phyloP scores from a whole-genome alignment of 2,888 invertebrate genomes.

The Latheticus oryzae region DNA sequence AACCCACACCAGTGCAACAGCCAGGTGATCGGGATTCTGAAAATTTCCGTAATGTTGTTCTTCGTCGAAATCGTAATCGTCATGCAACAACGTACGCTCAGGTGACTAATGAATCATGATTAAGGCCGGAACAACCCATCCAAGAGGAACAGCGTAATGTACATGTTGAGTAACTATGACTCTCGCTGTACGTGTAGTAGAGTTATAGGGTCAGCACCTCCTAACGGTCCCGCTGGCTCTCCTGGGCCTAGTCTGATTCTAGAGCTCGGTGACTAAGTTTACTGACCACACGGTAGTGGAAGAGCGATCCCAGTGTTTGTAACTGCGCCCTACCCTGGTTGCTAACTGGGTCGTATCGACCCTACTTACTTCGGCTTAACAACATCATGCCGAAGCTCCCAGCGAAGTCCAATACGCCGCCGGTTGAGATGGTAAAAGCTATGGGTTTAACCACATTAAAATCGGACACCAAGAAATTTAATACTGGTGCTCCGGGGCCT shows the following conservation, averaged over 20 bases:
- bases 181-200: not conserved
- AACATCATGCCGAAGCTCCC: slow-evolving; percentile 5
- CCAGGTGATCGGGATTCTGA: not conserved
- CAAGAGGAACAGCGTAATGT: no score
- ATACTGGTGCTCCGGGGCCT: slow-evolving; percentile 8
- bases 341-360: not conserved
- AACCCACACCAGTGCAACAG: slow-evolving; percentile 1
- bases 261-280: slow-evolving; percentile 2
- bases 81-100: not conserved
- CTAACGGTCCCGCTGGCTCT: not conserved
- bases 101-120: slow-evolving; percentile 1
- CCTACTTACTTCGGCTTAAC: not conserved
- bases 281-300: slow-evolving; percentile 3
- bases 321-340: not conserved
- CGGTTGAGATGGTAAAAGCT: not conserved
- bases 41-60: slow-evolving; percentile 1
- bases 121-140: no score
- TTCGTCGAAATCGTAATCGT: not conserved
- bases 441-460: slow-evolving; percentile 17
- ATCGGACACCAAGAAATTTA: slow-evolving; percentile 3
- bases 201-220: slow-evolving; percentile 12
- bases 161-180: slow-evolving; percentile 23
- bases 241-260: not conserved
- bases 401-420: slow-evolving; percentile 14
- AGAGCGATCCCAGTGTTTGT: not conserved